phyloP scores from a whole-genome alignment of 2,888 invertebrate species.

The Polyommatus icarus region DNA sequence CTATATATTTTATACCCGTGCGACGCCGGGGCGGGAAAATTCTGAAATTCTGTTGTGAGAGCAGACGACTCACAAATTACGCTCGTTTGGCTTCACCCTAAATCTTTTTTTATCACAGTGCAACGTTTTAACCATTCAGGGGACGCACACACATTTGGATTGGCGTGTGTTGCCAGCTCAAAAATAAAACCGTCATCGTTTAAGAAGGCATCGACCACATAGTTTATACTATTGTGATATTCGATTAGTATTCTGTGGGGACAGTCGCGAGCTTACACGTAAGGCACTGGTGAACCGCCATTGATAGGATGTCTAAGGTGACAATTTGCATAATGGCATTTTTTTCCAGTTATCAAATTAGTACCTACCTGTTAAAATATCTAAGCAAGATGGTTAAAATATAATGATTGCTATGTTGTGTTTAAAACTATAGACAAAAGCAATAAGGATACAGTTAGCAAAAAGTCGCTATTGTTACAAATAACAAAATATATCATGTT shows the following conservation, averaged over 20 bases:
- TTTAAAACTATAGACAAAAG: too few relatives aligned
- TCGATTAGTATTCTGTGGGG: conserved; percentile 7
- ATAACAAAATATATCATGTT: too few relatives aligned
- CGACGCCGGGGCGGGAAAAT: too few relatives aligned
- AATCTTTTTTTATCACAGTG: too few relatives aligned
- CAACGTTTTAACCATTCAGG: neutral
- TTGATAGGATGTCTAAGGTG: conserved; percentile 9
- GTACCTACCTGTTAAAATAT: neutral
- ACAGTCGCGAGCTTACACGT: conserved; percentile 8
- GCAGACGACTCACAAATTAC: too few relatives aligned
- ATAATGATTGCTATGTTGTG: too few relatives aligned
- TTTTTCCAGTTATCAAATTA: conserved; percentile 1
- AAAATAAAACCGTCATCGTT: conserved; percentile 2
- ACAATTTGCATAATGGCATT: neutral
- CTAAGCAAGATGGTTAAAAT: neutral
- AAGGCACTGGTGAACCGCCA: conserved; percentile 13
- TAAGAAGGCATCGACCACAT: conserved; percentile 8
- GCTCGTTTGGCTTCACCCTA: too few relatives aligned
- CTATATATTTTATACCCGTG: too few relatives aligned
- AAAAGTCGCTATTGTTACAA: too few relatives aligned
- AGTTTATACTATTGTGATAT: conserved; percentile 15
- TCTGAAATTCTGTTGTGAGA: too few relatives aligned
- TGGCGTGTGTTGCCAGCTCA: neutral
- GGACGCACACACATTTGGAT: neutral
- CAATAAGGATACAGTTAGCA: too few relatives aligned